Evolutionary conservation across 2,888 invertebrate species (phyloP).

Genomic region (Meteorus colon): DNA sequence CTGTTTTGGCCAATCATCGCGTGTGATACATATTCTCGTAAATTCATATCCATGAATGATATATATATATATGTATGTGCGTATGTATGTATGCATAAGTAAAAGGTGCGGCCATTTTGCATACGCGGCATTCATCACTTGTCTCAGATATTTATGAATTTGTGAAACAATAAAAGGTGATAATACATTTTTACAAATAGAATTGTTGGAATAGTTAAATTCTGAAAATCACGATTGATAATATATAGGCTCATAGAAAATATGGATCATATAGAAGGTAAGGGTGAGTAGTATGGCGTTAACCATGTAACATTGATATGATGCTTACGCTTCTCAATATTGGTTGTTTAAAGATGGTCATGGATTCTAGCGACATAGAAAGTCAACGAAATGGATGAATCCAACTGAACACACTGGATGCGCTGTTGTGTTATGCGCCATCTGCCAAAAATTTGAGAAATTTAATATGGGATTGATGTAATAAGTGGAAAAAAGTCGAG

Average conservation of each 20-base stretch:
- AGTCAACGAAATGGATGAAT: slow-evolving; percentile 53
- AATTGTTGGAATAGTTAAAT: neutral
- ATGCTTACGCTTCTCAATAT: slow-evolving; percentile 29
- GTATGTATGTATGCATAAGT: neutral
- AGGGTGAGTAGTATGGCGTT: neutral
- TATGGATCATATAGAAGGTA: neutral
- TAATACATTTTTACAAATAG: neutral
- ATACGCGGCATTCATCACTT: slow-evolving; percentile 12
- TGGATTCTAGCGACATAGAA: slow-evolving; percentile 53
- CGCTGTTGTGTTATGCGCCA: slow-evolving; percentile 55
- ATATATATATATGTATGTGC: neutral
- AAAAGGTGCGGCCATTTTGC: slow-evolving; percentile 4
- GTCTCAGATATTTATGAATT: neutral
- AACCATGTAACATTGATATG: neutral
- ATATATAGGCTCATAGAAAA: neutral
- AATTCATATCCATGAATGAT: neutral
- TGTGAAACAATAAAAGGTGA: neutral
- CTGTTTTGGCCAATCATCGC: too few species aligned
- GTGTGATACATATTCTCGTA: too few species aligned
- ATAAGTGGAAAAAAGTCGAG: slow-evolving; percentile 40
- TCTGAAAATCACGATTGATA: neutral
- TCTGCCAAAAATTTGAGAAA: slow-evolving; percentile 48
- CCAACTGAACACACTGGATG: slow-evolving; percentile 45
- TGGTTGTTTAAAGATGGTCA: slow-evolving; percentile 50
- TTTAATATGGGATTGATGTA: slow-evolving; percentile 26